Base-by-base conservation (phyloP, 1,140 invertebrate species). In the Polypedilum pembai region DNA sequence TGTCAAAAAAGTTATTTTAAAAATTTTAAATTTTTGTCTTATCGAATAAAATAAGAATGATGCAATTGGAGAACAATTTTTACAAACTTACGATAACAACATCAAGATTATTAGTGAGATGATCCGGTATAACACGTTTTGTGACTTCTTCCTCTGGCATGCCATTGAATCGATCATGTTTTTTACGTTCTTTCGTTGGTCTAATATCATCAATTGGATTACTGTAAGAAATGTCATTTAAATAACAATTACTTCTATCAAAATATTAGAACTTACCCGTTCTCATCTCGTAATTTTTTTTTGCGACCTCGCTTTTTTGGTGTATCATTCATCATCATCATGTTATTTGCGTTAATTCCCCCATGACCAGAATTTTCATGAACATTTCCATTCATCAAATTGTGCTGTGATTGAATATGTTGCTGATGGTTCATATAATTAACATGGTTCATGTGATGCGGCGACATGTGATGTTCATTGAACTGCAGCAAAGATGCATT, bases 111-210 rank as follows among this genome's bases (percentile, higher is more conserved):
- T 89, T 88, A 69, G 90, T 87, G 66, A 98, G 86, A 84, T 97
- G 94, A 86, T 98, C 96, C 73, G 95, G 95, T 80, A 98, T 87
- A 74, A 92, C 93, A 78, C 94, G 89, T 80, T 94, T 92, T 72
- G 92, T 90, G 21, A 98, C 95, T 87, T 98, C 95, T 82, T 97
- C 95, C 84, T 98, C 95, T 74, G 94, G 90, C 91, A 97, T 94
- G 72, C 95, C 95, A 85, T 98, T 96, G 84, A 98, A 98, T 76
- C 95, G 88, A 85, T 98, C 95, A 83, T 96, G 92, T 81, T 96
- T 96, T 84, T 95, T 96, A 77, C 94, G 89, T 83, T 94, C 92
- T 83, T 94, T 95, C 0, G 78, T 21, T 17, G 40, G 21, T 20
- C 74, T 12, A 33, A 1, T 33, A 75, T 24, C 33, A 10, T 75